These are phyloP conservation scores for Erebia epiphron DNA, from an alignment of 2,888 invertebrate species.

Conservation along the genomic window DNA sequence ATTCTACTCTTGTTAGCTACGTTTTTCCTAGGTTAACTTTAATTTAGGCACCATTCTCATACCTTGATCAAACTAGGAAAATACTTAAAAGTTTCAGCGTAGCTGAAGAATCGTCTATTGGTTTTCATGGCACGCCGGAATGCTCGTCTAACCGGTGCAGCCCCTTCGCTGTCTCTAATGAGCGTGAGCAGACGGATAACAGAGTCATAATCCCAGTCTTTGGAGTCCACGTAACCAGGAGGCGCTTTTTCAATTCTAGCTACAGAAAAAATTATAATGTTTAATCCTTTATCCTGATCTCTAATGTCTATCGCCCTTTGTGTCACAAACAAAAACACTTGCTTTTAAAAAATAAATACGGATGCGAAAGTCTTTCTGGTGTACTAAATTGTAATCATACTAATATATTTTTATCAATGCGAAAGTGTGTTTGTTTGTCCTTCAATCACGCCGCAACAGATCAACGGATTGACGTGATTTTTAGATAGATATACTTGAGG, in stretches of 20 bases:
- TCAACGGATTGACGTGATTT: too few relatives aligned
- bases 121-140: conserved; percentile 46
- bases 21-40: not conserved
- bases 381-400: too few relatives aligned
- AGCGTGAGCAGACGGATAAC: conserved; percentile 55
- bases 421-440: too few relatives aligned
- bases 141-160: conserved; percentile 47
- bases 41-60: not conserved
- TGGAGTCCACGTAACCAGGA: conserved; percentile 54
- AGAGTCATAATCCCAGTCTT: conserved; percentile 53
- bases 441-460: too few relatives aligned
- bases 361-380: too few relatives aligned
- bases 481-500: too few relatives aligned
- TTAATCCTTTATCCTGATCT: not conserved
- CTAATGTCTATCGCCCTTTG: not conserved
- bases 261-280: conserved; percentile 32
- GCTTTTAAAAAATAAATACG: too few relatives aligned
- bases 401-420: too few relatives aligned
- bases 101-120: conserved; percentile 43
- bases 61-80: conserved; percentile 57
- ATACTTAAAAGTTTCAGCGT: conserved; percentile 47
- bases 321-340: not conserved
- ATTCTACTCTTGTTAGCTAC: not conserved
- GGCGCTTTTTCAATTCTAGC: conserved; percentile 50
- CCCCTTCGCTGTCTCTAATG: conserved; percentile 47